A percentile compares a stretch with the other conserved stretches of the same genome.
Evolutionary conservation across 1,140 invertebrate species (phyloP).

Genomic region (Drosophila takahashii): DNA sequence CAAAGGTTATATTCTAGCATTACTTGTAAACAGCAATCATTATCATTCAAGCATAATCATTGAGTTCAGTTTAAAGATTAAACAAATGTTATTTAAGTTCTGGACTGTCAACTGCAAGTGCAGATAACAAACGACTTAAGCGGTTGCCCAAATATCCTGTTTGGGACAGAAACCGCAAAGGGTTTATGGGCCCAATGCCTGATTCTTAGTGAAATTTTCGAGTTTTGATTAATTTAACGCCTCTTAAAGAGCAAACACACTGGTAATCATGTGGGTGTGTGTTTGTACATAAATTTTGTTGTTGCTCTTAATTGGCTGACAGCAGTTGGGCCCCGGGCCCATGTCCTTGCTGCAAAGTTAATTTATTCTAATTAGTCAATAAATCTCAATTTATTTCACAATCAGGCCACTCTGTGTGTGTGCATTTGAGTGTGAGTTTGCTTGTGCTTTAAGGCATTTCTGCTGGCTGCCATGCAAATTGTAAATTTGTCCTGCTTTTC

Average conservation of each 20-base stretch:
- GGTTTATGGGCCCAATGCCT: background rate
- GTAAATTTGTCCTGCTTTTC: conserved; percentile 8
- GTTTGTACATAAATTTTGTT: conserved; percentile 48
- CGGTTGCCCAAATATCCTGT: conserved; percentile 23
- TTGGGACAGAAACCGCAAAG: conserved; percentile 23
- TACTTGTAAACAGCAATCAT: too few species aligned
- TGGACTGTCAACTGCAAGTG: conserved; percentile 34
- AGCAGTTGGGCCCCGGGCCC: conserved; percentile 38
- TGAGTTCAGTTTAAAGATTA: background rate
- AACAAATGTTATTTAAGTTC: background rate
- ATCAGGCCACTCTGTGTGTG: conserved; percentile 28
- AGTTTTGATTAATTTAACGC: conserved; percentile 40
- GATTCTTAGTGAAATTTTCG: conserved; percentile 5
- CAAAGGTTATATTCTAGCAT: too few species aligned
- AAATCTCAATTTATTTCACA: conserved; percentile 79
- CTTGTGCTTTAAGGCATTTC: conserved; percentile 47
- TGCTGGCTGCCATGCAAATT: conserved; percentile 38
- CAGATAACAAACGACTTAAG: conserved; percentile 36
- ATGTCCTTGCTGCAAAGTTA: conserved; percentile 63
- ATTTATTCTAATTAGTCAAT: conserved; percentile 84
- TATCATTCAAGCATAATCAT: too few species aligned
- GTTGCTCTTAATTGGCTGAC: conserved; percentile 50
- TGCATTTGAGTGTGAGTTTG: conserved; percentile 23
- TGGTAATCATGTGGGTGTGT: conserved; percentile 2
- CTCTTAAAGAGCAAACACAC: conserved; percentile 31